phyloP scores from a whole-genome alignment of 2,797 vertebrate genomes.

The Sebastes trivittatus region DNA sequence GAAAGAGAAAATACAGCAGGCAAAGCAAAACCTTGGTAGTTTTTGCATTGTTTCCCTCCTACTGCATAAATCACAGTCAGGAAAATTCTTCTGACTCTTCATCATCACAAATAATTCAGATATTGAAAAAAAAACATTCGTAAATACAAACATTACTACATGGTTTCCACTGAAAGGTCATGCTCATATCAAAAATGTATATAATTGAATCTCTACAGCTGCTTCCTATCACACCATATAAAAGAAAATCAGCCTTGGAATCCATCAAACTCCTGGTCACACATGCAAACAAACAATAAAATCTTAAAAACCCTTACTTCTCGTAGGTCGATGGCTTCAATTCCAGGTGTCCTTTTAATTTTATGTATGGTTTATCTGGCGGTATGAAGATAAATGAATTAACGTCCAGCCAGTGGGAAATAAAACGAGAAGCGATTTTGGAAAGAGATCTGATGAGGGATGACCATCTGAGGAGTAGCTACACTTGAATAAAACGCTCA shows the following conservation, averaged over 20 bases:
- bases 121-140: neutral
- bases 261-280: neutral
- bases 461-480: constrained; percentile 18
- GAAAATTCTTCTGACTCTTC: neutral
- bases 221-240: neutral
- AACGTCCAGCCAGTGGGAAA: constrained; percentile 10
- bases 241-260: neutral
- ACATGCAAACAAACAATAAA: constrained; percentile 5
- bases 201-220: neutral
- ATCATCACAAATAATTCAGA: neutral
- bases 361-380: neutral
- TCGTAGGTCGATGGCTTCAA: constrained; percentile 3
- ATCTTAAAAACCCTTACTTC: constrained; percentile 61
- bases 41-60: neutral
- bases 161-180: neutral
- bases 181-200: neutral
- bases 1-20: neutral
- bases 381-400: neutral
- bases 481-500: constrained; percentile 35
- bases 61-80: neutral
- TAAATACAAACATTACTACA: neutral
- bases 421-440: neutral
- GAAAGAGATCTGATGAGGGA: neutral
- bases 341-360: constrained; percentile 17
- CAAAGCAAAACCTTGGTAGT: neutral